Base-by-base conservation (phyloP, 1,140 invertebrate genomes). In the Platyura marginata region DNA sequence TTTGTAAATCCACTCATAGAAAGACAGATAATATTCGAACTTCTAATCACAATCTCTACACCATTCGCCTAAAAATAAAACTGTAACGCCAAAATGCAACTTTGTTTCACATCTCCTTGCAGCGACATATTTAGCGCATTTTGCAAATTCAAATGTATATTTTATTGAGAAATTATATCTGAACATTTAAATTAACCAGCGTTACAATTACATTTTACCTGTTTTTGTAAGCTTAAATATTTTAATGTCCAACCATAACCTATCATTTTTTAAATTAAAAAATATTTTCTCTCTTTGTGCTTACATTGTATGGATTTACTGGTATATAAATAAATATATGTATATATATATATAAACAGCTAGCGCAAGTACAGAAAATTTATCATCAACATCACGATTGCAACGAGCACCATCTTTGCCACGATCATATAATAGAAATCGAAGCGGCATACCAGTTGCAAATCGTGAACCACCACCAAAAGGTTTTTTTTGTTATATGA, bases 341-440 rank as follows among this genome's bases (percentile, higher is more conserved):
- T n/a, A n/a, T n/a, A n/a, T n/a, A n/a, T 13, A 38, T 18, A 3
- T 3, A 38, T 38, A 21, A 2, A 37, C 38, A 32, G 23, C 45
- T 11, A 43, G 64, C 63, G 68, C 68, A 59, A 72, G 70, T 60
- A 70, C 67, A 45, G 71, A 72, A 64, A 72, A 72, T 57, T 64
- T 73, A 46, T 56, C 56, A 56, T 49, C 53, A 53, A 51, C 62
- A 58, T 41, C 53, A 16, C 21, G 61, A 40, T 57, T 73, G 42
- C 68, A 69, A 54, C 65, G 71, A 50, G 69, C 63, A 47, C 70
- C 70, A 48, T 72, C 70, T 44, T 64, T 74, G 48, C 69, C 70
- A 53, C 59, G 69, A 47, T 66, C 62, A 52, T 70, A 71, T 62
- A 43, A 35, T 44, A 67, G 68, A 47, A 69, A 71, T 51, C n/a